Percentiles rank a stretch among this genome's conserved stretches.
phyloP scores from a whole-genome alignment of 2,888 invertebrate genomes.

The Harpalus rubripes region DNA sequence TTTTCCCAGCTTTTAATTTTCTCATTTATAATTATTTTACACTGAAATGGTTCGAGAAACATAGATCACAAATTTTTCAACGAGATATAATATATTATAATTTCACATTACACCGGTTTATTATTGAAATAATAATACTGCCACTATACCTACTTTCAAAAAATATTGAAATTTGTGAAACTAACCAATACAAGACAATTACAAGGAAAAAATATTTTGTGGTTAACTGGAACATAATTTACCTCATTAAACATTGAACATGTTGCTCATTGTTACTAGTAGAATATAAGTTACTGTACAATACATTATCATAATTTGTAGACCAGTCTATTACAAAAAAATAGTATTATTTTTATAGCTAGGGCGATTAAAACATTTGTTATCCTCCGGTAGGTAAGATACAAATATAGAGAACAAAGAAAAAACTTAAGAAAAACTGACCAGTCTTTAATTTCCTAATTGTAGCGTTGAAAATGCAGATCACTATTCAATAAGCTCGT shows the following conservation, averaged over 20 bases:
- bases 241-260: neutral
- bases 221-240: no score
- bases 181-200: no score
- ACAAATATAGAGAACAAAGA: neutral
- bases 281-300: neutral
- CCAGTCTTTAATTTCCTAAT: constrained; percentile 12
- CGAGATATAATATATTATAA: no score
- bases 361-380: neutral
- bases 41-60: no score
- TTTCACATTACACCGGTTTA: no score
- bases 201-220: no score
- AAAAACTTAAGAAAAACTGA: constrained; percentile 22
- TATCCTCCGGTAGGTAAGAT: neutral
- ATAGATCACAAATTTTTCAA: no score
- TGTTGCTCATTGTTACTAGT: neutral
- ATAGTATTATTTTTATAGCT: neutral
- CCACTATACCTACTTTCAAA: no score
- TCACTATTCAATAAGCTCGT: constrained; percentile 28
- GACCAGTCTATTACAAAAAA: neutral
- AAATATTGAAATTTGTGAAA: no score
- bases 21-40: no score
- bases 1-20: no score
- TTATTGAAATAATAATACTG: no score
- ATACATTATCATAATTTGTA: neutral
- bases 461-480: constrained; percentile 21